Base-by-base conservation (phyloP, 2,113 vertebrate species). In the Lichenostomus cassidix region DNA sequence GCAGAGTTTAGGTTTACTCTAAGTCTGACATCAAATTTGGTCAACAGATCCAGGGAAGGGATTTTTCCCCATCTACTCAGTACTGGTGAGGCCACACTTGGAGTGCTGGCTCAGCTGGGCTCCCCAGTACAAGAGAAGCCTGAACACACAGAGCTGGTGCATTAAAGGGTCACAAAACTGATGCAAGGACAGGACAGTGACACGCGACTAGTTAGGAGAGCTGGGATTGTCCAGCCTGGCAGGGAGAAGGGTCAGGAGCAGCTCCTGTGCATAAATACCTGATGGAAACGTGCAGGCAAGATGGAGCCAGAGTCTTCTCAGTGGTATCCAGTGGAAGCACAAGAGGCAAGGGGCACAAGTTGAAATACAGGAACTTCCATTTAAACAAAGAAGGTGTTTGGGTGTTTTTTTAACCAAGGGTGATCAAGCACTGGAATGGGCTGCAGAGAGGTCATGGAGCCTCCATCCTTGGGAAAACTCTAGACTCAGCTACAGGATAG, bases 271-370 rank as follows among this genome's bases (percentile, higher is more conserved):
- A 71, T 39, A 92, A 75, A 81, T 78, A 95, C 90, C 93, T 87
- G 74, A 52, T 56, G 37, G 50, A 49, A 76, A 87, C 35, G 56
- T 75, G 80, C 14, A 47, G 31, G 74, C 44, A 86, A 59, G 73
- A 53, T 41, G 31, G 21, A 94, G 42, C 60, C 83, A 94, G 42
- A 60, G 41, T 94, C 69, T 79, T 87, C 77, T 78, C 74, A 85
- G 65, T 21, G 52, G 71, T 25, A 67, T 59, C 84, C 96, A 92
- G 39, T 29, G 87, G 76, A 71, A 87, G 90, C 90, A 95, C 47
- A 50, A 94, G 83, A 92, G 37, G 69, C 73, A 95, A 84, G 9
- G 47, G 60, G 60, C 69, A 94, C 16, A 92, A 71, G 62, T 55
- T 89, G 69, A 95, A 95, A 86, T 42, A 73, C 10, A 31, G 13